A percentile compares a stretch with the other conserved stretches of the same genome.
These are phyloP conservation scores for Dasypus novemcinctus DNA, from an alignment of 2,113 vertebrate genomes.

Conservation along the genomic window DNA sequence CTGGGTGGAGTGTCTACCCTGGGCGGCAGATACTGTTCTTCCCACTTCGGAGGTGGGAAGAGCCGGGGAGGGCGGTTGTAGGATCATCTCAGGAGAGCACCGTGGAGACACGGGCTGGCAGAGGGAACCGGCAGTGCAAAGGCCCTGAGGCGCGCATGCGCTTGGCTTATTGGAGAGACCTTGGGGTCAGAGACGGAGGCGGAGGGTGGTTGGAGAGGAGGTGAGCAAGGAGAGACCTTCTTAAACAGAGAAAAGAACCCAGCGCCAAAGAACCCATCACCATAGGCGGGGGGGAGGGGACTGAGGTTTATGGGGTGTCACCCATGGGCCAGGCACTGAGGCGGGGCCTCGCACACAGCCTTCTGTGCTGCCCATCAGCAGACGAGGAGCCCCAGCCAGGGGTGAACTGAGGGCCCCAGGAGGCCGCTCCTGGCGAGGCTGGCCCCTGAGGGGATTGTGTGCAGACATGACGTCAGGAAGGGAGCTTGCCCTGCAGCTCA, in stretches of 20 bases:
- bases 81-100: not conserved
- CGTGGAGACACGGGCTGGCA: no score
- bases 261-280: rapidly evolving
- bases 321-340: rapidly evolving
- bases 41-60: not conserved
- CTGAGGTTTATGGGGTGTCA: not conserved
- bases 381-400: not conserved
- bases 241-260: not conserved
- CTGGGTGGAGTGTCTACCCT: rapidly evolving
- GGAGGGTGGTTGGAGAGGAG: not conserved
- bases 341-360: no score
- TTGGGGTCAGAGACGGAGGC: not conserved
- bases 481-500: rapidly evolving
- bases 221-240: not conserved
- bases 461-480: not conserved
- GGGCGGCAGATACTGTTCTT: rapidly evolving
- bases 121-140: no score
- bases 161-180: not conserved
- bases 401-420: rapidly evolving
- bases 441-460: no score
- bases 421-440: not conserved
- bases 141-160: not conserved
- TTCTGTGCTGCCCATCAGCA: no score
- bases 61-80: not conserved
- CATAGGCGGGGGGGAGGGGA: not conserved